Evolutionary conservation across 2,888 invertebrate genomes (phyloP).

Genomic region (Endotricha flammealis): DNA sequence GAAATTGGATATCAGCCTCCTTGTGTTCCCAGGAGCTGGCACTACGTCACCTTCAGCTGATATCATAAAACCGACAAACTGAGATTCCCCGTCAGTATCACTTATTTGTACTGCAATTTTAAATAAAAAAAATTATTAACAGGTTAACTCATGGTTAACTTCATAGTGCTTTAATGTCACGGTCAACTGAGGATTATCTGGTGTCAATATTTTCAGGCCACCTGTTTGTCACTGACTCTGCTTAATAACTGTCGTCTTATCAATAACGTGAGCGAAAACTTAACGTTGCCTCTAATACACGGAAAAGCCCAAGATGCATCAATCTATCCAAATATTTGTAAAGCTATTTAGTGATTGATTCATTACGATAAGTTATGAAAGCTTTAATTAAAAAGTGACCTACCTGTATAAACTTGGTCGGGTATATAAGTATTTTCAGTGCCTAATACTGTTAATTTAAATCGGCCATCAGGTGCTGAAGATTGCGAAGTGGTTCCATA

Average conservation of each 20-base stretch:
- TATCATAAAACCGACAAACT: conserved; percentile 60
- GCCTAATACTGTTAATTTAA: conserved; percentile 40
- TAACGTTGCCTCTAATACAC: no score
- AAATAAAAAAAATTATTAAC: neutral
- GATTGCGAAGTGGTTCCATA: conserved; percentile 52
- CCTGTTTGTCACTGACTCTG: neutral
- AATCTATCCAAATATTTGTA: no score
- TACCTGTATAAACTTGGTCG: conserved; percentile 60
- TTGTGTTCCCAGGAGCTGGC: conserved; percentile 52
- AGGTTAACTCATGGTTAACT: no score
- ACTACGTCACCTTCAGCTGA: conserved; percentile 60
- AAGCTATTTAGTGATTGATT: no score
- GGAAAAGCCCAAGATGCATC: no score
- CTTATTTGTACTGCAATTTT: conserved; percentile 46
- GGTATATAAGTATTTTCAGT: conserved; percentile 54
- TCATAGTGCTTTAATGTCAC: no score
- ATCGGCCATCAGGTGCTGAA: conserved; percentile 57
- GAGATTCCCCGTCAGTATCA: conserved; percentile 49
- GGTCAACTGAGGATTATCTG: neutral
- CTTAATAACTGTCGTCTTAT: no score
- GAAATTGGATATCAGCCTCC: conserved; percentile 38
- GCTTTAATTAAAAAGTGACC: neutral
- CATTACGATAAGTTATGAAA: no score
- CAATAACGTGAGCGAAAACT: no score
- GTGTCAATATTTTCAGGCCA: neutral